A percentile compares a stretch with the other conserved stretches of the same genome.
Conservation (phyloP, 2,113 vertebrate species). For the Phocoena sinus region DNA sequence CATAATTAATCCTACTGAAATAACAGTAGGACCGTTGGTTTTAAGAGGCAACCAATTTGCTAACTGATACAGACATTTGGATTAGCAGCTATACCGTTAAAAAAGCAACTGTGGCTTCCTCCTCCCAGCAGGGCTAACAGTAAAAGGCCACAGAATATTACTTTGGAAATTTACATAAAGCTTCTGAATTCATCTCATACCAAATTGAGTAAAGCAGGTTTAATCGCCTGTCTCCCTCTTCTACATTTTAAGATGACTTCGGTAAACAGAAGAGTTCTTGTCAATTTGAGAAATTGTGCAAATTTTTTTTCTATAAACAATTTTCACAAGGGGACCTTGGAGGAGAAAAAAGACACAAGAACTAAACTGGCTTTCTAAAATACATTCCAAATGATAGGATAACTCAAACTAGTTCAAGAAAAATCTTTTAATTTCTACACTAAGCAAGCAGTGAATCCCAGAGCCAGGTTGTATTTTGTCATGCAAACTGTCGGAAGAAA, state of each 20-base stretch:
- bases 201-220: not conserved
- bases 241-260: not conserved
- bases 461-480: not conserved
- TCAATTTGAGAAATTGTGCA: too few species aligned
- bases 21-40: not conserved
- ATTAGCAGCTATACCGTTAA: not conserved
- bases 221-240: not conserved
- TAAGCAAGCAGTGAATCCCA: not conserved
- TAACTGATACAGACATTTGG: not conserved
- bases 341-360: not conserved
- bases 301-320: too few species aligned
- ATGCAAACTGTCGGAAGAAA: not conserved
- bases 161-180: not conserved
- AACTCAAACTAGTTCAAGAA: not conserved
- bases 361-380: not conserved
- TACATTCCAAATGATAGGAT: not conserved
- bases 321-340: not conserved
- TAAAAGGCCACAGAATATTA: not conserved
- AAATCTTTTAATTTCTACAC: not conserved
- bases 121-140: not conserved
- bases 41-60: not conserved
- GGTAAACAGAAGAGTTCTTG: too few species aligned
- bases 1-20: not conserved
- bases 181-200: not conserved
- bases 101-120: not conserved